These are phyloP conservation scores for Orchesella cincta DNA, from an alignment of 1,140 invertebrate species.

Conservation along the genomic window DNA sequence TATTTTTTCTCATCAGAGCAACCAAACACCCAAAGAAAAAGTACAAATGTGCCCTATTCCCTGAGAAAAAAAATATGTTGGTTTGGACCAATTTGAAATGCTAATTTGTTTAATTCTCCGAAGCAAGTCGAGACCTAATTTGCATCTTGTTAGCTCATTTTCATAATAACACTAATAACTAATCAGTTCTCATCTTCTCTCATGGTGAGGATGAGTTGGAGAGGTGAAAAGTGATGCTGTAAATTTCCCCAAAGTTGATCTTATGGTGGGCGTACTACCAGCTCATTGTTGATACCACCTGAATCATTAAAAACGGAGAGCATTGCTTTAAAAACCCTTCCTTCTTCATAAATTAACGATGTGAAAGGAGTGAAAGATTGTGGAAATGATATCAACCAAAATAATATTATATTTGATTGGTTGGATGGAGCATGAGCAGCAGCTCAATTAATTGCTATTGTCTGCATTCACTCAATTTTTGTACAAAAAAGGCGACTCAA, in stretches of 20 bases:
- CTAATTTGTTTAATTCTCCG: neutral
- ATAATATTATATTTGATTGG: too few species aligned
- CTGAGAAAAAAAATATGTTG: too few species aligned
- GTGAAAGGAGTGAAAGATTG: too few species aligned
- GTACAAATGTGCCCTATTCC: too few species aligned
- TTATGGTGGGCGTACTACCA: neutral
- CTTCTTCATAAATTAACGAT: too few species aligned
- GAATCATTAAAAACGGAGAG: too few species aligned
- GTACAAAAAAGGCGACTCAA: too few species aligned
- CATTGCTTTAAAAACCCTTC: too few species aligned
- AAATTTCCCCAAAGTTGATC: constrained; percentile 1
- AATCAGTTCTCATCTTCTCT: neutral
- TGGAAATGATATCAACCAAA: too few species aligned
- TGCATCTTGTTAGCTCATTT: constrained; percentile 24
- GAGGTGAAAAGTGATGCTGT: constrained; percentile 9
- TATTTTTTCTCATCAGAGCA: neutral
- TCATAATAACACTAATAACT: constrained; percentile 22
- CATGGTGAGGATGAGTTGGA: neutral
- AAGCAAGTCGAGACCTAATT: neutral
- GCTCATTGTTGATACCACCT: neutral
- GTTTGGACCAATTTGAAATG: neutral
- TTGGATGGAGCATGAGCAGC: too few species aligned
- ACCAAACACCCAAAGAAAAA: too few species aligned
- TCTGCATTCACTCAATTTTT: too few species aligned
- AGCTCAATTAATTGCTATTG: neutral